These are phyloP conservation scores for Melieria omissa DNA, from an alignment of 2,888 invertebrate genomes.

Conservation along the genomic window DNA sequence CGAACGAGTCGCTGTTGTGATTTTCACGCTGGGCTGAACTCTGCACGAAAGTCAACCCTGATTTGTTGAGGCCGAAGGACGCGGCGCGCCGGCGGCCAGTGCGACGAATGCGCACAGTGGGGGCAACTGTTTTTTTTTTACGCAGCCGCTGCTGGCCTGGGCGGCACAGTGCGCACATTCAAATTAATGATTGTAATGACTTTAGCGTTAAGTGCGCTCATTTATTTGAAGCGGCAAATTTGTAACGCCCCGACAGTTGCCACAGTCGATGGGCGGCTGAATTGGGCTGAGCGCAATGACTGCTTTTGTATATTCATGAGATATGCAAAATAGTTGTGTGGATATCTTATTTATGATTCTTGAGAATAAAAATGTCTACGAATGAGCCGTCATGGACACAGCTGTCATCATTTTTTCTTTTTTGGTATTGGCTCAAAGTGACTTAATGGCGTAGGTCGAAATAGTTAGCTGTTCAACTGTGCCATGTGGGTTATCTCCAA, in stretches of 20 bases:
- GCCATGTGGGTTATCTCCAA: no score
- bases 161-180: constrained; percentile 44
- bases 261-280: background rate
- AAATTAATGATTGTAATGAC: constrained; percentile 55
- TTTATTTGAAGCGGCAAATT: constrained; percentile 16
- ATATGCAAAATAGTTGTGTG: no score
- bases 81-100: constrained; percentile 3
- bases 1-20: constrained; percentile 11
- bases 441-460: no score
- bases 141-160: constrained; percentile 23
- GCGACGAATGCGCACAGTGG: background rate
- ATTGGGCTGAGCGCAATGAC: background rate
- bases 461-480: no score
- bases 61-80: background rate
- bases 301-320: no score
- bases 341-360: no score
- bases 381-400: no score
- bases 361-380: no score
- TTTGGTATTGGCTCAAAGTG: no score
- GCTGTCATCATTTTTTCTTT: no score
- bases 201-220: constrained; percentile 40
- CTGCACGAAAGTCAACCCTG: constrained; percentile 13
- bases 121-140: constrained; percentile 37
- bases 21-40: constrained; percentile 13
- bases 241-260: background rate